phyloP scores from a whole-genome alignment of 1,140 invertebrate species.

The Sminthurides bifidus region DNA sequence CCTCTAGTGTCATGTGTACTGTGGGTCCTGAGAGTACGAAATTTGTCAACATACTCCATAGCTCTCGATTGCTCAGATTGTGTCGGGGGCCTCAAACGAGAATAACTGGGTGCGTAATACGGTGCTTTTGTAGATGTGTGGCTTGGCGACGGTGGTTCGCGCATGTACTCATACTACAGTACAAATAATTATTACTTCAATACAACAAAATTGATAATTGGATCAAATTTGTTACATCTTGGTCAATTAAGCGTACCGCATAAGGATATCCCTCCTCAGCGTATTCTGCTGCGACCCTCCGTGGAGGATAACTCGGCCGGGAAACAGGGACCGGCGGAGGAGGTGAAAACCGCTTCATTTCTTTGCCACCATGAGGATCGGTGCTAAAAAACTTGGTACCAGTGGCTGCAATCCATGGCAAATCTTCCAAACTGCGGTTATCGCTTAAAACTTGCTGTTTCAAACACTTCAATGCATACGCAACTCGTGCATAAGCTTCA shows the following conservation, averaged over 20 bases:
- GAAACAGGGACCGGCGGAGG: background rate
- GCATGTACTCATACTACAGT: background rate
- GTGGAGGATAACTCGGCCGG: background rate
- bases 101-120: background rate
- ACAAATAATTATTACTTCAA: background rate
- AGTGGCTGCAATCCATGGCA: conserved; percentile 23
- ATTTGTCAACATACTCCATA: conserved; percentile 14
- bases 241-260: background rate
- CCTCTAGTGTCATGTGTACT: background rate
- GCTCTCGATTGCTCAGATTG: conserved; percentile 4
- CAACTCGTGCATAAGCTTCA: conserved; percentile 74
- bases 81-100: background rate
- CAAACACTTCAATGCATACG: conserved; percentile 17
- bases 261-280: background rate
- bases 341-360: no score
- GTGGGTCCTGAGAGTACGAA: background rate
- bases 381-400: no score
- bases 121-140: background rate
- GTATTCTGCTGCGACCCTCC: background rate
- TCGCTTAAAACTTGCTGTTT: conserved; percentile 26
- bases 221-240: no score
- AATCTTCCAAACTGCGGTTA: conserved; percentile 14
- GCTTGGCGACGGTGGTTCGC: background rate
- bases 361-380: no score
- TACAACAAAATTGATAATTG: no score